A percentile compares a stretch with the other conserved stretches of the same genome.
Evolutionary conservation across 2,888 invertebrate species (phyloP).

Genomic region (Chymomyza fuscimana): DNA sequence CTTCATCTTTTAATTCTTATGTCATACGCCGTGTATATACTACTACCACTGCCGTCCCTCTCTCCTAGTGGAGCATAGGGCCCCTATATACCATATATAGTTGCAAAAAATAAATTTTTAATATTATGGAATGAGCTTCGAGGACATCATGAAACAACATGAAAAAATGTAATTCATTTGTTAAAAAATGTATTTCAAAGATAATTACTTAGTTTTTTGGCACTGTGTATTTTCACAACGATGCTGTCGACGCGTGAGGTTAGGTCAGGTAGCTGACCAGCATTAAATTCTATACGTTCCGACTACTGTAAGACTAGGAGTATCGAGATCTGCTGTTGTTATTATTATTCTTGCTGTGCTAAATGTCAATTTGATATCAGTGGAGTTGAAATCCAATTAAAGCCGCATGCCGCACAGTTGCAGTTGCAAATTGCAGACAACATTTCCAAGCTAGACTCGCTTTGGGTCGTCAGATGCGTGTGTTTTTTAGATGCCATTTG

Average conservation of each 20-base stretch:
- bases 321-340: not conserved
- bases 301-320: not conserved
- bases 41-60: too few relatives aligned
- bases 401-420: conserved; percentile 41
- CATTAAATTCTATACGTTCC: conserved; percentile 1
- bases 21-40: too few relatives aligned
- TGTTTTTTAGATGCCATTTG: conserved; percentile 39
- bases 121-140: too few relatives aligned
- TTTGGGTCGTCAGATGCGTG: conserved; percentile 14
- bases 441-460: conserved; percentile 10
- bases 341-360: conserved; percentile 45
- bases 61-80: too few relatives aligned
- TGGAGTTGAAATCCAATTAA: conserved; percentile 61
- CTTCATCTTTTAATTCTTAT: too few relatives aligned
- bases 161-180: too few relatives aligned
- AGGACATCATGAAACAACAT: too few relatives aligned
- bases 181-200: not conserved
- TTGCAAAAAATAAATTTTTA: too few relatives aligned
- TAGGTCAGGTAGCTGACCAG: conserved; percentile 48
- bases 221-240: not conserved
- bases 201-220: not conserved
- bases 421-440: conserved; percentile 65
- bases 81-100: too few relatives aligned
- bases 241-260: conserved; percentile 56
- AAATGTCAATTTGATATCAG: conserved; percentile 69